phyloP scores from a whole-genome alignment of 2,888 invertebrate genomes.

The Sylvicola cinctus region DNA sequence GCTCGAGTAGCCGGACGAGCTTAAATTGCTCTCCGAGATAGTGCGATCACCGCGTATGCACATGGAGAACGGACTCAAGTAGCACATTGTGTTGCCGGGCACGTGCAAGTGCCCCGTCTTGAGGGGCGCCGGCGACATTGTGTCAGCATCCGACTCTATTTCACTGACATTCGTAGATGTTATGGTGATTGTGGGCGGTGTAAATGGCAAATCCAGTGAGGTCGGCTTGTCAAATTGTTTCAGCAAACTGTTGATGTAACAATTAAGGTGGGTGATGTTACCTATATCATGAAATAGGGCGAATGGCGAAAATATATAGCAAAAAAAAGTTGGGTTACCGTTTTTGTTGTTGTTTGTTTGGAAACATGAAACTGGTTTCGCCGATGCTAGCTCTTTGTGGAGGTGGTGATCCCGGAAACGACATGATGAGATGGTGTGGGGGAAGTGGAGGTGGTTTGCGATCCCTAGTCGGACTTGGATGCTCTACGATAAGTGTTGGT shows the following conservation, averaged over 20 bases:
- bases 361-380: constrained; percentile 22
- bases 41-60: constrained; percentile 49
- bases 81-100: constrained; percentile 36
- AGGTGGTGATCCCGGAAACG: constrained; percentile 34
- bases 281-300: no score
- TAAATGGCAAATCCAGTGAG: constrained; percentile 36
- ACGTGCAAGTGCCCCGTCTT: constrained; percentile 18
- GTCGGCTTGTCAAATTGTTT: constrained; percentile 42
- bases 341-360: constrained; percentile 28
- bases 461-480: constrained; percentile 45
- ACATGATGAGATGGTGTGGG: constrained; percentile 16
- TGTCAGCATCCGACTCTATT: constrained; percentile 50
- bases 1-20: constrained; percentile 67
- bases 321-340: constrained; percentile 12
- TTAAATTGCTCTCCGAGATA: constrained; percentile 63
- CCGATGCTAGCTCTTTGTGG: constrained; percentile 27
- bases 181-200: constrained; percentile 49
- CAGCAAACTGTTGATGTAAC: constrained; percentile 25
- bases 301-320: no score
- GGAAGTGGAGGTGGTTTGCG: no score
- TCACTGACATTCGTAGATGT: constrained; percentile 56
- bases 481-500: constrained; percentile 42
- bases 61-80: constrained; percentile 59
- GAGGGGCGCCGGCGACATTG: constrained; percentile 36
- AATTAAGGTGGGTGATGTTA: no score